phyloP scores from a whole-genome alignment of 2,888 invertebrate genomes.

The Tetheella fluctuosa region DNA sequence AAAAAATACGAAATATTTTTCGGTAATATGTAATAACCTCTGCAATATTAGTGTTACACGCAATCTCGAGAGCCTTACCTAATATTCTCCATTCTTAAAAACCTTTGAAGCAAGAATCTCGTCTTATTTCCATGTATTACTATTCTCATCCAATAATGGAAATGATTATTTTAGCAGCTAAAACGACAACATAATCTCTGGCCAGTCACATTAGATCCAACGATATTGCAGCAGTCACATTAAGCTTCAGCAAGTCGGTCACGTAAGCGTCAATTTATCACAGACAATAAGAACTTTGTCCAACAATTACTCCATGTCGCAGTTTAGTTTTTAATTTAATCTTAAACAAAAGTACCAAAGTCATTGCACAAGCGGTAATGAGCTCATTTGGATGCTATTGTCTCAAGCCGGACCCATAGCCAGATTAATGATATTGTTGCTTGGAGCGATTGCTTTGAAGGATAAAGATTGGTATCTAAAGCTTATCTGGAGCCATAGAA shows the following conservation, averaged over 20 bases:
- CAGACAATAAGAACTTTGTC: conserved; percentile 9
- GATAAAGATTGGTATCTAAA: conserved; percentile 55
- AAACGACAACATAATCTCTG: neutral
- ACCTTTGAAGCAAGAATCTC: no score
- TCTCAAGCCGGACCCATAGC: conserved; percentile 51
- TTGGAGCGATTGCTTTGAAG: conserved; percentile 40
- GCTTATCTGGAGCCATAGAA: conserved; percentile 39
- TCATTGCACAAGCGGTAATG: conserved; percentile 55
- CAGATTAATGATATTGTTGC: conserved; percentile 62
- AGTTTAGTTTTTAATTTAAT: conserved; percentile 21
- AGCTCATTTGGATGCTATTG: conserved; percentile 72
- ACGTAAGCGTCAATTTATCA: conserved; percentile 9
- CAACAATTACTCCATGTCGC: conserved; percentile 12
- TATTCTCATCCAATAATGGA: no score
- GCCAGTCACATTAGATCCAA: neutral
- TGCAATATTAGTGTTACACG: no score
- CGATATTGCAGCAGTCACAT: neutral
- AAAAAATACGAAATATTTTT: neutral
- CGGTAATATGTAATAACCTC: no score
- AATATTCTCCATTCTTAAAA: no score
- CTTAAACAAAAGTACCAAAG: conserved; percentile 32
- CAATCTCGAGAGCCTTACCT: no score
- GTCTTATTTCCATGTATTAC: no score
- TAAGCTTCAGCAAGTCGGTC: neutral
- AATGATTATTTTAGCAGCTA: neutral